A percentile compares a stretch with the other conserved stretches of the same genome.
Evolutionary conservation across 2,888 invertebrate genomes (phyloP).

Genomic region (Rhagonycha fulva): DNA sequence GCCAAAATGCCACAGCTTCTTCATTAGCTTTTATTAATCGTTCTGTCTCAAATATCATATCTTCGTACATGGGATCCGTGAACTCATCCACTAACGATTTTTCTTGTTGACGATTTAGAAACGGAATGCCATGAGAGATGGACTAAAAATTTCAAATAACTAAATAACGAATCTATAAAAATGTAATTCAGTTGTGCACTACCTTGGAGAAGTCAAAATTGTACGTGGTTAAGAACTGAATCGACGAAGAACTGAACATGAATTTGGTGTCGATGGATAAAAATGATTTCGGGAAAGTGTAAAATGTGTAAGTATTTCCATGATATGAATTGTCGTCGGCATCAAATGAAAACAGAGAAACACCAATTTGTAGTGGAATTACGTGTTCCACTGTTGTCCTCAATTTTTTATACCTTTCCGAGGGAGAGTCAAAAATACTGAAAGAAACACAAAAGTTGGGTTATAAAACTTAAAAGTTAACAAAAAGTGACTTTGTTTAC

Average conservation of each 20-base stretch:
- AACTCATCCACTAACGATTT: slow-evolving; percentile 34
- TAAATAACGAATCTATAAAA: not conserved
- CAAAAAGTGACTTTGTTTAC: slow-evolving; percentile 29
- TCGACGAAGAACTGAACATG: slow-evolving; percentile 65
- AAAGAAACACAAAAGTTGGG: slow-evolving; percentile 37
- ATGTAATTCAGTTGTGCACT: slow-evolving; percentile 44
- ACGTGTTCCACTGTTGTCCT: slow-evolving; percentile 57
- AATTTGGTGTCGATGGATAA: slow-evolving; percentile 65
- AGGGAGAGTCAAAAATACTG: slow-evolving; percentile 64
- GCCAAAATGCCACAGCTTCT: slow-evolving; percentile 50
- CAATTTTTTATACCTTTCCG: slow-evolving; percentile 61
- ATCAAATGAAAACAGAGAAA: slow-evolving; percentile 67
- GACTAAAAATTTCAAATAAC: slow-evolving; percentile 58
- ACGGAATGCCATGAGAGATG: slow-evolving; percentile 69
- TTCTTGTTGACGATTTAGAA: slow-evolving; percentile 64
- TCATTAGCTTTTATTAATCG: slow-evolving; percentile 53
- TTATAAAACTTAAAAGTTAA: slow-evolving; percentile 23
- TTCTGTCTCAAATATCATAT: slow-evolving; percentile 44
- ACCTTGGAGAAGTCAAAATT: slow-evolving; percentile 79
- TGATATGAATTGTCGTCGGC: slow-evolving; percentile 62
- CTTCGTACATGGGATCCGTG: slow-evolving; percentile 34
- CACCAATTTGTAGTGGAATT: slow-evolving; percentile 70
- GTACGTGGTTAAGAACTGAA: slow-evolving; percentile 66
- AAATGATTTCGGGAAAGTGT: slow-evolving; percentile 67
- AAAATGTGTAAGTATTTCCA: slow-evolving; percentile 69